Percentiles rank a stretch among this genome's conserved stretches.
Evolutionary conservation across 2,888 invertebrate genomes (phyloP).

Genomic region (Euproctis similis): DNA sequence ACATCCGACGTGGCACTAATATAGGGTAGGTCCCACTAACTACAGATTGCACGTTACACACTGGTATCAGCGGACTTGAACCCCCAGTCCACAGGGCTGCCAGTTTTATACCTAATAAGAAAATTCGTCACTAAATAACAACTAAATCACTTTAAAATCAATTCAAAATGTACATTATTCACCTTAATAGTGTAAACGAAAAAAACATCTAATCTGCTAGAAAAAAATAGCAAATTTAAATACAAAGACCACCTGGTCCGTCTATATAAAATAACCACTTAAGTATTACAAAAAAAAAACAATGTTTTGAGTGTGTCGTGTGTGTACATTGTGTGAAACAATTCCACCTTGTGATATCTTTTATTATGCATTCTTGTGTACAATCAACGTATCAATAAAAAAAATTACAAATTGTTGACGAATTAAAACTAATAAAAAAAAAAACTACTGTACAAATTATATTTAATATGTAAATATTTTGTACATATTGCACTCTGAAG

Average conservation of each 20-base stretch:
- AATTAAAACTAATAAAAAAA: constrained; percentile 73
- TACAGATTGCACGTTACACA: constrained; percentile 66
- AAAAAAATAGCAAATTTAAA: constrained; percentile 75
- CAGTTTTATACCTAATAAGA: constrained; percentile 66
- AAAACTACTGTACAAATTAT: constrained; percentile 72
- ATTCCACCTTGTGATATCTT: constrained; percentile 63
- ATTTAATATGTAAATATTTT: constrained; percentile 79
- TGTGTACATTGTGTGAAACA: constrained; percentile 39
- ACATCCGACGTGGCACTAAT: constrained; percentile 46
- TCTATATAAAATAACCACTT: constrained; percentile 71
- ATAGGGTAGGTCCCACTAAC: constrained; percentile 32
- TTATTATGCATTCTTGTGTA: constrained; percentile 70
- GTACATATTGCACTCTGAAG: constrained; percentile 84
- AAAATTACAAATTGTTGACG: constrained; percentile 62
- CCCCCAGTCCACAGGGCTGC: constrained; percentile 55
- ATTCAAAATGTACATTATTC: constrained; percentile 74
- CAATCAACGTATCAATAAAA: constrained; percentile 64
- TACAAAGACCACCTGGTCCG: constrained; percentile 71
- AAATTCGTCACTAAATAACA: constrained; percentile 74
- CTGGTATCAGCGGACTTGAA: constrained; percentile 59
- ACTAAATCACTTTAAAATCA: constrained; percentile 76
- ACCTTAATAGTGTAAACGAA: constrained; percentile 69
- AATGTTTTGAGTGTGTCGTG: constrained; percentile 43
- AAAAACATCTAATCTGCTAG: constrained; percentile 75
- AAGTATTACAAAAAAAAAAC: constrained; percentile 72